A percentile compares a stretch with the other conserved stretches of the same genome.
Conservation (phyloP, 2,797 vertebrate genomes). For the Phoxinus dragarum region DNA sequence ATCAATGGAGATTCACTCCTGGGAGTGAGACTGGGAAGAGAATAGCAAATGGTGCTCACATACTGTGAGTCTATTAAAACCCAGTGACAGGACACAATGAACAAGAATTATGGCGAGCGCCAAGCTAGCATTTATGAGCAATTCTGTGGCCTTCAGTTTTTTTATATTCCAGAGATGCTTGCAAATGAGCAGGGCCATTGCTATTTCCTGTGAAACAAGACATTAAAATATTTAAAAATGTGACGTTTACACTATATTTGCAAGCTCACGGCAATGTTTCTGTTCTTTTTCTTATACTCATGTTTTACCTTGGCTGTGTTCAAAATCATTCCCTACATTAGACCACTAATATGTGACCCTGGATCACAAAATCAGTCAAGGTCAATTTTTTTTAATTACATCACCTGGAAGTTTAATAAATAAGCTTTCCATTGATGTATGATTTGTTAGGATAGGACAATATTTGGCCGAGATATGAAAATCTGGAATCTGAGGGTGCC, state of each 20-base stretch:
- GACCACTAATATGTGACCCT: too few species aligned
- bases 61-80: constrained; percentile 30
- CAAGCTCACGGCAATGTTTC: not conserved
- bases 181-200: not conserved
- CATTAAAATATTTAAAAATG: not conserved
- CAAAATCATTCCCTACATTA: too few species aligned
- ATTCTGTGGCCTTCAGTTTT: constrained; percentile 17
- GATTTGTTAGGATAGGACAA: too few species aligned
- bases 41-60: constrained; percentile 49
- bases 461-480: too few species aligned
- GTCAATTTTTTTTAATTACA: too few species aligned
- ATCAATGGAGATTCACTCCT: constrained; percentile 57
- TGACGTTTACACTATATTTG: not conserved
- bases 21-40: constrained; percentile 49
- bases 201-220: not conserved
- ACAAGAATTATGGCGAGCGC: constrained; percentile 43
- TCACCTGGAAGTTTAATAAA: too few species aligned
- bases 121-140: constrained; percentile 23
- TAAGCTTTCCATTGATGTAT: too few species aligned
- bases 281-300: not conserved
- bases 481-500: too few species aligned
- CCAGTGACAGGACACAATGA: constrained; percentile 43
- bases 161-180: constrained; percentile 17
- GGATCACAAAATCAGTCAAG: too few species aligned
- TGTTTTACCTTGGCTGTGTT: too few species aligned